Evolutionary conservation across 2,888 invertebrate genomes (phyloP).

Genomic region (Tetropium fuscum): DNA sequence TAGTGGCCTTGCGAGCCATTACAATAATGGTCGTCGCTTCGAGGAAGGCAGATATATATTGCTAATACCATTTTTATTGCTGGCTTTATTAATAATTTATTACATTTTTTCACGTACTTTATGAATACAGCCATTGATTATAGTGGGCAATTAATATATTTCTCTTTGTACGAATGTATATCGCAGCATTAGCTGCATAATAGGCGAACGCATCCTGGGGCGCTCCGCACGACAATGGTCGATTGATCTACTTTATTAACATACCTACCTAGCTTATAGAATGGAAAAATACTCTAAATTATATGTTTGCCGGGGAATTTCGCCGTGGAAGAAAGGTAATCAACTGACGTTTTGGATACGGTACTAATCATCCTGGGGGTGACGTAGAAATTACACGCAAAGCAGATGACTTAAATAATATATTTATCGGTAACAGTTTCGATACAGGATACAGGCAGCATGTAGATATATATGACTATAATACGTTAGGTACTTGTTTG

Average conservation of each 20-base stretch:
- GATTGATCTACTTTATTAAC: constrained; percentile 31
- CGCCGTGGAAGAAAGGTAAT: background rate
- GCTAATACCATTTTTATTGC: constrained; percentile 40
- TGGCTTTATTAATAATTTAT: constrained; percentile 41
- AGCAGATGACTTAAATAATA: background rate
- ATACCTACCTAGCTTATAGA: background rate
- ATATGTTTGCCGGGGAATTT: constrained; percentile 1
- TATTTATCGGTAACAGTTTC: no score
- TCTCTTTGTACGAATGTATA: constrained; percentile 34
- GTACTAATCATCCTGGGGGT: background rate
- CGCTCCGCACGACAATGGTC: constrained; percentile 15
- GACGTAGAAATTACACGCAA: background rate
- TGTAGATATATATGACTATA: no score
- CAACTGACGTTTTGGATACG: constrained; percentile 2
- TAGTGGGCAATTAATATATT: constrained; percentile 34
- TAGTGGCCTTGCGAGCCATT: constrained; percentile 38
- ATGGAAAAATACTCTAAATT: constrained; percentile 10
- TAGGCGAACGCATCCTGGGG: constrained; percentile 16
- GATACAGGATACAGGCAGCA: no score
- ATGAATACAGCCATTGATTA: constrained; percentile 37
- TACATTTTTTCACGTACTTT: constrained; percentile 39
- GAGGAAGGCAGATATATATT: constrained; percentile 39
- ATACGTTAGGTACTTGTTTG: no score
- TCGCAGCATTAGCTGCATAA: constrained; percentile 25
- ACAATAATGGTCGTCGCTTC: constrained; percentile 39